These are phyloP conservation scores for Pyrocoelia pectoralis DNA, from an alignment of 2,888 invertebrate genomes.

Conservation along the genomic window DNA sequence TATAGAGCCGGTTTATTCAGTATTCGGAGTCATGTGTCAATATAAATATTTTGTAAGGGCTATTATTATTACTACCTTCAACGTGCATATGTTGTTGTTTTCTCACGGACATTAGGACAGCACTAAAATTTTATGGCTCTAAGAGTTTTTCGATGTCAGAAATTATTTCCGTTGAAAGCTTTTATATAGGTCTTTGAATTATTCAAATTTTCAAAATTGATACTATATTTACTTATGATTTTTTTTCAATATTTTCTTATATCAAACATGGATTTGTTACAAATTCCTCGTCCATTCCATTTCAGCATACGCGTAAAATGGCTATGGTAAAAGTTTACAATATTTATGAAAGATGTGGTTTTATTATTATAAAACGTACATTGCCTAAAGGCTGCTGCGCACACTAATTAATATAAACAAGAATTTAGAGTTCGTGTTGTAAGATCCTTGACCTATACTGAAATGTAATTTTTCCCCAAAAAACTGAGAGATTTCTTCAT, in stretches of 20 bases:
- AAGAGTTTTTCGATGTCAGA: constrained; percentile 36
- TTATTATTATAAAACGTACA: too few species aligned
- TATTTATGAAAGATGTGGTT: too few species aligned
- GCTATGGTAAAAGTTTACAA: too few species aligned
- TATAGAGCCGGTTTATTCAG: constrained; percentile 42
- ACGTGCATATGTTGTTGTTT: constrained; percentile 54
- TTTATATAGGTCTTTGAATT: constrained; percentile 30
- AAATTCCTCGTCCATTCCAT: neutral
- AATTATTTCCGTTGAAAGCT: constrained; percentile 36
- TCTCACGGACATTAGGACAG: constrained; percentile 57
- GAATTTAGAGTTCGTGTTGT: too few species aligned
- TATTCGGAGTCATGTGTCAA: constrained; percentile 57
- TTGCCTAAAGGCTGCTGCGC: too few species aligned
- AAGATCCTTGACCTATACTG: too few species aligned
- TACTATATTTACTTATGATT: constrained; percentile 14
- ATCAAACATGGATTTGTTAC: constrained; percentile 1
- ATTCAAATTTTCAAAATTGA: constrained; percentile 23
- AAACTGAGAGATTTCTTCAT: too few species aligned
- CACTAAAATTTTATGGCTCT: constrained; percentile 36
- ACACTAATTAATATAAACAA: too few species aligned
- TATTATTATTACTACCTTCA: constrained; percentile 51
- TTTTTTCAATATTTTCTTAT: constrained; percentile 3
- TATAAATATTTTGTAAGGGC: constrained; percentile 59
- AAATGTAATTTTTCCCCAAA: too few species aligned
- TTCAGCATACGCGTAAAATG: too few species aligned